Conservation (phyloP, 2,888 invertebrate species). For the Nipponacmea schrenckii region DNA sequence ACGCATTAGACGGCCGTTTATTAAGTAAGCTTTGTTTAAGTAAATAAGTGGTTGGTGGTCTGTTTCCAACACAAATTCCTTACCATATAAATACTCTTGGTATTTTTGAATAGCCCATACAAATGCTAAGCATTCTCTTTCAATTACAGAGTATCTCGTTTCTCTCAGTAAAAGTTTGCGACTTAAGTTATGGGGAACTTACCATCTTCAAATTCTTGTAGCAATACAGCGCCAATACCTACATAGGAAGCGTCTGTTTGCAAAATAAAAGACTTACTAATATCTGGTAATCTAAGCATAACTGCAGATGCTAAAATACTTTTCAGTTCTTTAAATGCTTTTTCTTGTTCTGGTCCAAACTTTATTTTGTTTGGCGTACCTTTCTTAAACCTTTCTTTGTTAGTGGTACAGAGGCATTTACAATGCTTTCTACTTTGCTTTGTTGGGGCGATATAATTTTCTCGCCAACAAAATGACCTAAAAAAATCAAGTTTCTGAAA, state of each 20-base stretch:
- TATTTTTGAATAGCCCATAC: slow-evolving; percentile 4
- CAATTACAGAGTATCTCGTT: slow-evolving; percentile 5
- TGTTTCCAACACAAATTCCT: too few relatives aligned
- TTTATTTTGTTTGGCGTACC: slow-evolving; percentile 18
- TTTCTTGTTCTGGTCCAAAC: slow-evolving; percentile 24
- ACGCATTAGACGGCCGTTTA: slow-evolving; percentile 19
- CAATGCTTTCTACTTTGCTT: slow-evolving; percentile 25
- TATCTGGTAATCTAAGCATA: slow-evolving; percentile 33
- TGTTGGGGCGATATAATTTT: slow-evolving; percentile 29
- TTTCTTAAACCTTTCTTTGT: slow-evolving; percentile 27
- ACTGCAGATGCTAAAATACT: slow-evolving; percentile 18
- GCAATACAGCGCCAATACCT: slow-evolving; percentile 40
- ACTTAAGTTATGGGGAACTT: slow-evolving; percentile 40
- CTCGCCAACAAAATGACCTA: slow-evolving; percentile 36
- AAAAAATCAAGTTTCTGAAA: slow-evolving; percentile 1
- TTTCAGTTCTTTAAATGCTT: slow-evolving; percentile 28
- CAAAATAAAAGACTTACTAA: slow-evolving; percentile 27
- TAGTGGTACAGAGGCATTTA: slow-evolving; percentile 25
- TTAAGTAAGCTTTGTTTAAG: slow-evolving; percentile 18
- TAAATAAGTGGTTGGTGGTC: slow-evolving; percentile 19
- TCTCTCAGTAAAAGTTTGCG: slow-evolving; percentile 33
- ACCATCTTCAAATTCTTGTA: slow-evolving; percentile 25
- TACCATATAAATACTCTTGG: too few relatives aligned
- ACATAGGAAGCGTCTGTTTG: slow-evolving; percentile 35
- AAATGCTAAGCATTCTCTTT: neutral